Evolutionary conservation across 2,113 vertebrate species (phyloP), one percentile per base, ranked within the genome.

Genomic region (Siniperca knerii): DNA sequence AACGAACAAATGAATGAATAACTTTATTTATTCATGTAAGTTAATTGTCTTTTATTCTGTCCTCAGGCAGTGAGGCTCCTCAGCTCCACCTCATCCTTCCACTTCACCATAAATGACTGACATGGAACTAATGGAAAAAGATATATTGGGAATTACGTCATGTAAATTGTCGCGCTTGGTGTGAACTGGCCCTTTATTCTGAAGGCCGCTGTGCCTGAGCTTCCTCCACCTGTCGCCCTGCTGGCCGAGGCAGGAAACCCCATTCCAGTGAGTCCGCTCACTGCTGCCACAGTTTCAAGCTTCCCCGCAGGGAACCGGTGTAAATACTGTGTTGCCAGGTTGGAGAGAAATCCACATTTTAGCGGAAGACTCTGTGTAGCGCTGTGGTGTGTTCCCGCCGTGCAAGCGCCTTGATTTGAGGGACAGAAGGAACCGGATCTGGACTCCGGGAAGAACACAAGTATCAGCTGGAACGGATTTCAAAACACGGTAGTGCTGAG

Each of bases 321-420:
- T 87, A 78, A 89, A 87, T 69, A 79, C 40, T 20, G 83, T 37
- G 92, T 91, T 92, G 87, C 89, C 90, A 87, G 50, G 52, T 91
- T 25, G 29, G 87, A 44, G 0, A 42, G 20, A 37, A 79, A 68
- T 40, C 83, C 88, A 0, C 33, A 62, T 44, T 67, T 48, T 3
- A 13, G 20, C 35, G 18, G 57, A 8, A 5, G 40, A 0, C 13
- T 21, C 16, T 2, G 10, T 0, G 11, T 1, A 5, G 20, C 35
- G 18, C 42, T 50, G 60, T 11, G n/a, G 12, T 4, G 37, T 1
- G 1, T 48, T 58, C 60, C 25, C 68, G 35, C 7, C 29, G 35
- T 7, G 18, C 35, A 10, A 12, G 77, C 21, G 25, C 25, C 23
- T 23, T 7, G 10, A 11, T 1, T 6, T 0, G 72, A 13, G 35